These are phyloP conservation scores for Pterocles burchelli DNA, from an alignment of 2,113 vertebrate species.

Conservation along the genomic window DNA sequence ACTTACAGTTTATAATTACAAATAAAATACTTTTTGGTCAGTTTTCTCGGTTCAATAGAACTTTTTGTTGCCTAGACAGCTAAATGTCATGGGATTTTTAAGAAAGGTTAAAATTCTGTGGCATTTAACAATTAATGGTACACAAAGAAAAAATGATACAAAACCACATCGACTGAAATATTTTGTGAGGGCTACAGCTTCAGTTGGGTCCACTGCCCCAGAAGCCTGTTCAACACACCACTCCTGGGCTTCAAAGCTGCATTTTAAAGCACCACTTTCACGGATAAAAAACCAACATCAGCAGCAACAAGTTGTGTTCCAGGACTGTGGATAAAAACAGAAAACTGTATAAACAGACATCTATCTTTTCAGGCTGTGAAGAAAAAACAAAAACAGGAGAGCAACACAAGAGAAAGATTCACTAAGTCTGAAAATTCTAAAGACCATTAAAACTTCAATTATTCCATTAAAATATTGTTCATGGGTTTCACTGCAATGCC, in stretches of 20 bases:
- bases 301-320: neutral
- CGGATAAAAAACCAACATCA: neutral
- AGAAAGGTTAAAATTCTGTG: conserved; percentile 73
- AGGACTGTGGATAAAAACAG: neutral
- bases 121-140: conserved; percentile 47
- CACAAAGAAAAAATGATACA: conserved; percentile 16
- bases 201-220: neutral
- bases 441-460: neutral
- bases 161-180: conserved; percentile 33
- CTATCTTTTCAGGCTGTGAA: neutral
- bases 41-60: conserved; percentile 68
- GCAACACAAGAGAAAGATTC: neutral
- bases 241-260: neutral
- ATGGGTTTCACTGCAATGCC: neutral
- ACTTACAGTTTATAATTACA: conserved; percentile 59
- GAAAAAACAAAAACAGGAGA: neutral
- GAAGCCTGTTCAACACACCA: neutral
- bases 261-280: neutral
- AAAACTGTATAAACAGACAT: neutral
- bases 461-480: neutral
- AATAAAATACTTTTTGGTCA: conserved; percentile 64
- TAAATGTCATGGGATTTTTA: conserved; percentile 79
- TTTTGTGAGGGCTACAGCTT: neutral
- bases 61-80: conserved; percentile 73
- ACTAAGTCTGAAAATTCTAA: neutral